Evolutionary conservation across 2,797 vertebrate genomes (phyloP).

Genomic region (Anas bahamensis): DNA sequence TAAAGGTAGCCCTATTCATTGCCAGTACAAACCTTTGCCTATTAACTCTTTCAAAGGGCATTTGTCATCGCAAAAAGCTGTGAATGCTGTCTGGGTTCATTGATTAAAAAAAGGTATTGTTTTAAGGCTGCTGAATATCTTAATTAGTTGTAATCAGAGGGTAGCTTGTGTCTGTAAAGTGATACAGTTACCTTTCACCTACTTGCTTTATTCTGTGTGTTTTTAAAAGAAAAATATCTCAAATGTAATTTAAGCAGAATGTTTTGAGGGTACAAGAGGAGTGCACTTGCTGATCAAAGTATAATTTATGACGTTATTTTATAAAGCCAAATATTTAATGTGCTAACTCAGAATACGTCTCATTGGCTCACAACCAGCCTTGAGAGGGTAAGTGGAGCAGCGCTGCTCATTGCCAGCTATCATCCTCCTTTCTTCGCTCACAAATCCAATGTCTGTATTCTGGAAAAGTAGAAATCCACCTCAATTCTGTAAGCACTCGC

Average conservation of each 20-base stretch:
- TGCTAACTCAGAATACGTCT: background rate
- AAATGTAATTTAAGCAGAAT: background rate
- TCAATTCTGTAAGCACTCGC: background rate
- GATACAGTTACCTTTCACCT: constrained; percentile 34
- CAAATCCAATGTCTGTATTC: background rate
- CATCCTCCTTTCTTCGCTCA: background rate
- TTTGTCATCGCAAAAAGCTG: constrained; percentile 56
- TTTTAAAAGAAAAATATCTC: background rate
- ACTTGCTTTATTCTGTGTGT: constrained; percentile 11
- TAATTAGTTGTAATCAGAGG: constrained; percentile 45
- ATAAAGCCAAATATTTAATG: background rate
- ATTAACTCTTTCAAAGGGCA: constrained; percentile 70
- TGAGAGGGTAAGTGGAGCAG: background rate
- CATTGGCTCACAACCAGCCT: background rate
- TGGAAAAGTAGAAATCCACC: background rate
- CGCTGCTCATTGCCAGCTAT: background rate
- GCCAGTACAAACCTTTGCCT: constrained; percentile 68
- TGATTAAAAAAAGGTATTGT: constrained; percentile 63
- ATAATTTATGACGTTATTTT: background rate
- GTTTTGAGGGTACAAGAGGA: background rate
- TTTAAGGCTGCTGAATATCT: constrained; percentile 58
- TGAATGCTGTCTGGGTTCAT: constrained; percentile 54
- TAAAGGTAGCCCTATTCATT: constrained; percentile 67
- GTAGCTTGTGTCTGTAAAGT: constrained; percentile 22
- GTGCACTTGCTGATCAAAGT: background rate